Evolutionary conservation across 2,888 invertebrate genomes (phyloP).

Genomic region (Scaptomyza reducta): DNA sequence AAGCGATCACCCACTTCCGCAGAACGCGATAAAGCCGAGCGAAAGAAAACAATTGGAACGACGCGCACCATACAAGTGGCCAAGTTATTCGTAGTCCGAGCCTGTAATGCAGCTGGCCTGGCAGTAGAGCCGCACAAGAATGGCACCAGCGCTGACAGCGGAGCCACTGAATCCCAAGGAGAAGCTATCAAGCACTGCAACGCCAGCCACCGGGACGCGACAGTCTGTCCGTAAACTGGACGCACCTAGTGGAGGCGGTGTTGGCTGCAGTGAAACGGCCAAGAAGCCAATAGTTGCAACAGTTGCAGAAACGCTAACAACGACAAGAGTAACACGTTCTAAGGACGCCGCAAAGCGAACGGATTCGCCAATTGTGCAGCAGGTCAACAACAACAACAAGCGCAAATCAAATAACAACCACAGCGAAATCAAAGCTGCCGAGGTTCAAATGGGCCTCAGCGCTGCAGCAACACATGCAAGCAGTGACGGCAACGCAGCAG

Average conservation of each 20-base stretch:
- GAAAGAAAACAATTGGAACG: constrained; percentile 9
- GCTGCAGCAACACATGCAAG: constrained; percentile 62
- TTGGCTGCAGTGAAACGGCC: constrained; percentile 17
- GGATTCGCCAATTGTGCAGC: constrained; percentile 29
- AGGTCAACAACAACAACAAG: constrained; percentile 36
- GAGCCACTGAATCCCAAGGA: constrained; percentile 86
- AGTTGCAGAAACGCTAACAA: constrained; percentile 33
- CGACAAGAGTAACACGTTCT: constrained; percentile 72
- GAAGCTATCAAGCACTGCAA: constrained; percentile 84
- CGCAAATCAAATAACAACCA: constrained; percentile 46
- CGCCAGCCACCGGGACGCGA: constrained; percentile 71
- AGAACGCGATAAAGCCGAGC: constrained; percentile 7
- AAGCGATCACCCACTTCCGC: constrained; percentile 25
- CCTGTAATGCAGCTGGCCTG: constrained; percentile 67
- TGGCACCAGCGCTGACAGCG: constrained; percentile 97
- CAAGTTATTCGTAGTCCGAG: constrained; percentile 8
- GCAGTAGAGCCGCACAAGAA: constrained; percentile 84
- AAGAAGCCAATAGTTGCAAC: constrained; percentile 52
- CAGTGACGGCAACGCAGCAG: constrained; percentile 53
- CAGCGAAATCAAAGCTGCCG: constrained; percentile 36
- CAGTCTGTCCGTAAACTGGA: constrained; percentile 62
- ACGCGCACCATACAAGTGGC: constrained; percentile 9
- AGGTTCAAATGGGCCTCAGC: constrained; percentile 79
- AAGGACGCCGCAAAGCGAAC: constrained; percentile 56
- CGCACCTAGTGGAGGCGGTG: constrained; percentile 29